phyloP scores from a whole-genome alignment of 2,113 vertebrate genomes.

The Crypturellus undulatus region DNA sequence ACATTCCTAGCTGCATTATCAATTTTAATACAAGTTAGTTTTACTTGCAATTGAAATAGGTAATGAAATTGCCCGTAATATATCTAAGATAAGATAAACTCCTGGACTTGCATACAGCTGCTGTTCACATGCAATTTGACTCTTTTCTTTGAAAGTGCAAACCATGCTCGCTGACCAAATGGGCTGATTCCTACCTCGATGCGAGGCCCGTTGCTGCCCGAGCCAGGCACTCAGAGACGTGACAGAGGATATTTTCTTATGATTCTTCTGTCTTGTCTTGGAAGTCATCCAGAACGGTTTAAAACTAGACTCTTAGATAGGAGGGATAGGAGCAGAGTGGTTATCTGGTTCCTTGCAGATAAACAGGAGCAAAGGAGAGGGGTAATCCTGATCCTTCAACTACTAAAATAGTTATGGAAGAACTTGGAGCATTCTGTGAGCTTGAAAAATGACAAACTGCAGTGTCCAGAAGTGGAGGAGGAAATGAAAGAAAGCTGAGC shows the following conservation, averaged over 20 bases:
- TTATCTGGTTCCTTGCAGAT: background rate
- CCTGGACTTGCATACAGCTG: background rate
- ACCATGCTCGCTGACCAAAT: background rate
- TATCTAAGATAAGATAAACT: background rate
- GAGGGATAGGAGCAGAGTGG: background rate
- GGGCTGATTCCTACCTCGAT: background rate
- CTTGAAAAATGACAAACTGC: background rate
- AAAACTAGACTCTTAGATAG: background rate
- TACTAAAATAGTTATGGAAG: background rate
- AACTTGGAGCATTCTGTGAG: background rate
- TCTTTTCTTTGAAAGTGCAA: background rate
- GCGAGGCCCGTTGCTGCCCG: background rate
- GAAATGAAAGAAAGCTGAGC: background rate
- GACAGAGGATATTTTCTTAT: background rate
- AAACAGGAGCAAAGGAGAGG: background rate
- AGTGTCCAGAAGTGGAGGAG: background rate
- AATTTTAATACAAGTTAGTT: background rate
- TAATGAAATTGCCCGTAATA: background rate
- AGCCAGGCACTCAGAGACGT: background rate
- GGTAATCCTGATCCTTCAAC: background rate
- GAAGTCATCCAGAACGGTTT: background rate
- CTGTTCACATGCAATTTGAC: background rate
- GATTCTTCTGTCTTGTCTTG: background rate
- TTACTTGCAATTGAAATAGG: background rate
- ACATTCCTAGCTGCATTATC: fast-evolving